A percentile compares a stretch with the other conserved stretches of the same genome.
Evolutionary conservation across 1,140 invertebrate genomes (phyloP).

Genomic region (Pseudomyrmex cubaensis): DNA sequence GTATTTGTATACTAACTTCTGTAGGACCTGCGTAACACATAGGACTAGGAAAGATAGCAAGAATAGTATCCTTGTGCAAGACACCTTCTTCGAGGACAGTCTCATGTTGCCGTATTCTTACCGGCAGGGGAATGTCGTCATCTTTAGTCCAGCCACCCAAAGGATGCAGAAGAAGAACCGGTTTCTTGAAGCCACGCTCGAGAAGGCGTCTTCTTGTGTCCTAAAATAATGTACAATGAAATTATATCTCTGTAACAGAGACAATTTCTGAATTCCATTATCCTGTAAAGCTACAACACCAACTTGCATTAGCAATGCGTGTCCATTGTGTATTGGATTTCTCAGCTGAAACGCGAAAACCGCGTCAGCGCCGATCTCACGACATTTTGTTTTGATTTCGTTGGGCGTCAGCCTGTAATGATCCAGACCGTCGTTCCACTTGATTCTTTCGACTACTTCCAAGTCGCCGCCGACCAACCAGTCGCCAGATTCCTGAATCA

Average conservation of each 20-base stretch:
- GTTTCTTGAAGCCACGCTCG: constrained; percentile 94
- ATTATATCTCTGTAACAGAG: too few relatives aligned
- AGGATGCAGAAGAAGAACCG: constrained; percentile 97
- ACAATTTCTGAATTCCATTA: too few relatives aligned
- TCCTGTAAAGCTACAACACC: too few relatives aligned
- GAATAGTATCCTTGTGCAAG: constrained; percentile 93
- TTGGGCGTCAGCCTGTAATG: constrained; percentile 97
- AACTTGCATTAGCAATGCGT: constrained; percentile 97
- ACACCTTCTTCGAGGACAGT: constrained; percentile 95
- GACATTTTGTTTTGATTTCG: constrained; percentile 94
- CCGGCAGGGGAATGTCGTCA: constrained; percentile 97
- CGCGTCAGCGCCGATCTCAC: constrained; percentile 95
- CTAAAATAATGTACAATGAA: constrained; percentile 76
- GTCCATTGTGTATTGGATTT: constrained; percentile 99
- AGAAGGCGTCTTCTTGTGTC: constrained; percentile 94
- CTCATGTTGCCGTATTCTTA: constrained; percentile 92
- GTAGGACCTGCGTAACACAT: constrained; percentile 99
- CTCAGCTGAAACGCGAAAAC: constrained; percentile 99
- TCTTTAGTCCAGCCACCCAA: constrained; percentile 99
- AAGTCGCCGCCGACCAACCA: constrained; percentile 98
- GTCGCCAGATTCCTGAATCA: constrained; percentile 97
- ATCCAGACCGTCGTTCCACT: constrained; percentile 98
- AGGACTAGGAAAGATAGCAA: constrained; percentile 99
- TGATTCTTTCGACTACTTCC: constrained; percentile 95
- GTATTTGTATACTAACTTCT: too few relatives aligned